Evolutionary conservation across 2,113 vertebrate genomes (phyloP), one percentile per base, ranked within the genome.

Genomic region (Amphiprion ocellaris): DNA sequence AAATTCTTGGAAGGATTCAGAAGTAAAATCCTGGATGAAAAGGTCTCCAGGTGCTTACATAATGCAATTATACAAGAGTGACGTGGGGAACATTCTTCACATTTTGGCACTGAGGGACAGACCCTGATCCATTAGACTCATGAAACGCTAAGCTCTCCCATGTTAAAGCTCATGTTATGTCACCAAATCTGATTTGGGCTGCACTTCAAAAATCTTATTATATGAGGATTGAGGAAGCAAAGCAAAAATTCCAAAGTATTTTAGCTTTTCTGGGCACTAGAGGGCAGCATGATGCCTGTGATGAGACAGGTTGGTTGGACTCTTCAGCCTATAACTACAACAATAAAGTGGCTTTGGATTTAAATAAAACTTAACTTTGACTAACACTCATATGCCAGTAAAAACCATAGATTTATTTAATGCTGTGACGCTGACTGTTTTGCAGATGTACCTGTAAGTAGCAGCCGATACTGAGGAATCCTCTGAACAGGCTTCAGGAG

Each of bases 401-500:
- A 10, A 49, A 4, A 1, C 5, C 19, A 21, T 1, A 9, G 15
- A 24, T 52, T 10, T 8, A 68, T 15, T 3, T 14, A 41, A 41
- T 41, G 39, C 10, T 2, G 39, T 11, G 39, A 41, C 9, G 11
- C 1, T 41, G 0, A n/a, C 4, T 39, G 0, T 21, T 56, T 24
- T 53, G 23, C 17, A 14, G 12, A 59, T 54, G 44, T 94, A 99
- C 98, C 97, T 95, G 97, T 97, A 70, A 99, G 92, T 66, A 99
- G 93, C 75, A 99, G 95, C 84, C 95, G 95, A 92, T 99, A 99
- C 4, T 99, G 98, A 21, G 98, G 98, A 87, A 99, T 99, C 92
- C 98, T 97, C 92, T 99, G 98, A 70, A 99, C 95, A 0, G 97
- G 98, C 87, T 99, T 99, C 59, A 99, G 96, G 28, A 99, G 94